Evolutionary conservation across 2,888 invertebrate genomes (phyloP), one percentile per base, ranked within the genome.

Genomic region (Eupeodes luniger): DNA sequence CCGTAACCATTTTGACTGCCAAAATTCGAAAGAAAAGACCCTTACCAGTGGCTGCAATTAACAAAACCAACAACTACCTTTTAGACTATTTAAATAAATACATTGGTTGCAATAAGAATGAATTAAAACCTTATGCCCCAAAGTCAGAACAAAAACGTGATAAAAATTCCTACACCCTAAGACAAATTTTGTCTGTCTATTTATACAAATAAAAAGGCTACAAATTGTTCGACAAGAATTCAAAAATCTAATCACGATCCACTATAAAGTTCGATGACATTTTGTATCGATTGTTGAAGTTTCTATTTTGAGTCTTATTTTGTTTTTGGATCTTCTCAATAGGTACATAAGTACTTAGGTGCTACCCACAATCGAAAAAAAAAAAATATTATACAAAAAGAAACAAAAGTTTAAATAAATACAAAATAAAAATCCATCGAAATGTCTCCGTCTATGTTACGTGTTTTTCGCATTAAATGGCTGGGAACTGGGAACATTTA

Each of bases 231-330:
- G 51, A 55, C 47, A 82, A 67, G 74, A 81, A 85, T 74, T 82
- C 77, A 72, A 84, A 81, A 85, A 74, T 51, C 82, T 49, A 69
- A 81, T 85, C 85, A 85, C 85, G 85, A 85, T 78, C 74, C 66
- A 61, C 70, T 11, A 27, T 27, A 27, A 64, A 82, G 85, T 85
- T 85, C 85, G 85, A 85, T 85, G 85, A 85, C 85, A 85, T 85
- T 85, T 85, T 59, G 62, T 47, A 53, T 85, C 72, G 77, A 81
- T 85, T 81, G 70, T 70, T 66, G 16, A 51, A 44, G 53, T 77
- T 59, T 70, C 19, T 27, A 27, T 49, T 16, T 67, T 49, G 47
- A 75, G 70, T 49, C 9, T 61, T 16, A 57, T 76, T 62, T 51
- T 72, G 64, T 53, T n/a, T 40, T 53, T 55, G 55, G 9, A 59